Evolutionary conservation across 2,888 invertebrate species (phyloP).

Genomic region (Geotrupes spiniger): DNA sequence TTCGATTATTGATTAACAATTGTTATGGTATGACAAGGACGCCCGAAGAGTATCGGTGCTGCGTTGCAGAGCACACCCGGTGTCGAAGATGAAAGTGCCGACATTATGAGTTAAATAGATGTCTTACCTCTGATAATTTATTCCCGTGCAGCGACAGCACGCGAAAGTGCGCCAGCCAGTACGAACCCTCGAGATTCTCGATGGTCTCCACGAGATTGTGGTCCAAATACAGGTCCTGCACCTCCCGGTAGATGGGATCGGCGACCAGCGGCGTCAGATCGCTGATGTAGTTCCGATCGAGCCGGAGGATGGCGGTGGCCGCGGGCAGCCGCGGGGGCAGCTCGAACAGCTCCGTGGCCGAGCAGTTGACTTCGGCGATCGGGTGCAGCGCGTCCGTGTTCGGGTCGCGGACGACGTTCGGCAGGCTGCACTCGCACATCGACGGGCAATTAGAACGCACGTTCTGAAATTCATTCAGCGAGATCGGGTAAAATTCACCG

Average conservation of each 20-base stretch:
- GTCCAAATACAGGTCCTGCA: slow-evolving; percentile 74
- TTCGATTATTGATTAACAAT: no score
- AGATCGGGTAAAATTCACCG: no score
- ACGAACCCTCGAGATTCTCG: slow-evolving; percentile 70
- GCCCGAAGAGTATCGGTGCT: no score
- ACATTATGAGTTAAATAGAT: no score
- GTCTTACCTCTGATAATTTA: slow-evolving; percentile 64
- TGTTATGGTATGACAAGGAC: no score
- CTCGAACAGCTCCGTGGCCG: slow-evolving; percentile 53
- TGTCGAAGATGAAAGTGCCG: no score
- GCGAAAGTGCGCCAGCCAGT: slow-evolving; percentile 75
- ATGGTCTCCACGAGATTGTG: slow-evolving; percentile 68
- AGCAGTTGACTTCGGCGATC: slow-evolving; percentile 68
- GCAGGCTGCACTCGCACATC: slow-evolving; percentile 62
- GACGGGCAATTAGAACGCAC: slow-evolving; percentile 58
- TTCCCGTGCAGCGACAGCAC: slow-evolving; percentile 76
- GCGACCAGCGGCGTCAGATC: slow-evolving; percentile 61
- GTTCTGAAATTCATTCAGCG: slow-evolving; percentile 57
- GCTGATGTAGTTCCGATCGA: slow-evolving; percentile 63
- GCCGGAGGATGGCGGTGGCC: slow-evolving; percentile 63
- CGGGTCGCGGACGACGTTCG: slow-evolving; percentile 57
- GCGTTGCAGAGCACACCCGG: no score
- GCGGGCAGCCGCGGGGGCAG: slow-evolving; percentile 63
- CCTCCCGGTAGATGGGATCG: slow-evolving; percentile 64
- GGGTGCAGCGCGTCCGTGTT: slow-evolving; percentile 48